These are phyloP conservation scores for Eulemur macaco DNA, from an alignment of 2,113 vertebrate species.

Conservation along the genomic window DNA sequence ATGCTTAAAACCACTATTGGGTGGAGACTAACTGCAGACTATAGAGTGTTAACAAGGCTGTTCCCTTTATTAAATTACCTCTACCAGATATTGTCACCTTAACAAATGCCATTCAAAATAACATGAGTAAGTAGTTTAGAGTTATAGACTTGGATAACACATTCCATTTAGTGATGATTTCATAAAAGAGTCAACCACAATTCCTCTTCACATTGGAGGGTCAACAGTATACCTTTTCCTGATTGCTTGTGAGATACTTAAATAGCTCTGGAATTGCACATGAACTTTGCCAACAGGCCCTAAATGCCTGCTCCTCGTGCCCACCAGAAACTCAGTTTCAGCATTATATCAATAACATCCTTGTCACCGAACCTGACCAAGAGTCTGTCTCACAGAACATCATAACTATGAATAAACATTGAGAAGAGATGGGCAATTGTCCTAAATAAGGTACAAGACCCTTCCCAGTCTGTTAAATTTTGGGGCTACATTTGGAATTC, in stretches of 20 bases:
- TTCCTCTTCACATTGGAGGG: not conserved
- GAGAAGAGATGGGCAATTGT: too few relatives aligned
- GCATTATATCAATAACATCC: not conserved
- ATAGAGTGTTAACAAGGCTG: not conserved
- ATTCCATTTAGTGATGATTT: not conserved
- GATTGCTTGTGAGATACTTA: not conserved
- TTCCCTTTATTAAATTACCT: not conserved
- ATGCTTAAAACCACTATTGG: not conserved
- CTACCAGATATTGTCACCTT: not conserved
- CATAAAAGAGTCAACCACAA: not conserved
- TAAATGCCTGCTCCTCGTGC: not conserved
- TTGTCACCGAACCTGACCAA: not conserved
- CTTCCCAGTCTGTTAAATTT: too few relatives aligned
- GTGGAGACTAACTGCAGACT: not conserved
- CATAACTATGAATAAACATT: not conserved
- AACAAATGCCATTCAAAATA: not conserved
- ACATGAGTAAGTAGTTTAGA: not conserved
- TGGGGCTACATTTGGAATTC: too few relatives aligned
- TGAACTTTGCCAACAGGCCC: not conserved
- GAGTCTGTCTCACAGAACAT: not conserved
- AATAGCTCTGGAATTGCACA: not conserved
- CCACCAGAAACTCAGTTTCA: not conserved
- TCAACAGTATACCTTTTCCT: not conserved
- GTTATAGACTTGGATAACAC: not conserved
- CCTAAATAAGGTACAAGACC: too few relatives aligned